Base-by-base conservation (phyloP, 2,113 vertebrate genomes). In the Sorex fumeus region DNA sequence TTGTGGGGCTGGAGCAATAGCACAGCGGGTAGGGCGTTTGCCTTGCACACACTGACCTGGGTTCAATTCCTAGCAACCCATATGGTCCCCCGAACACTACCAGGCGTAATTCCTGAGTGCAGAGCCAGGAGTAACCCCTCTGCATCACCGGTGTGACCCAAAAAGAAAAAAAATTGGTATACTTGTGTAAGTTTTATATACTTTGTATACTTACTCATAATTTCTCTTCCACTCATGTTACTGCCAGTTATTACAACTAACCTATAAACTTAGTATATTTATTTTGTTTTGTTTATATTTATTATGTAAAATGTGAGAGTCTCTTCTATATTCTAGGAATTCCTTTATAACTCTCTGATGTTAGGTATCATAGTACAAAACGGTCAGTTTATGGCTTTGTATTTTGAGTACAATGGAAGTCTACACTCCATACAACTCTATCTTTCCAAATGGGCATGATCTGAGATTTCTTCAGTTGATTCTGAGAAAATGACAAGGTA, bases 311-410 rank as follows among this genome's bases (percentile, higher is more conserved):
- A 84, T n/a, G 27, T 23, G 23, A 23, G 10, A 15, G 5, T 34
- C 3, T 80, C 36, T 18, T 81, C 8, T 81, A 8, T 32, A 6
- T 57, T 10, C 2, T 32, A 72, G 7, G 62, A 28, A 87, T 8
- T 86, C 21, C 7, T 40, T 66, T 86, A 3, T 21, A 43, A 43
- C 4, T 28, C 28, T 79, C 64, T 57, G 27, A 3, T 43, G 23
- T 0, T 77, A 16, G 6, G 34, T 57, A 8, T 25, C 1, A 28
- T 23, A 43, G 62, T 57, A 2, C 19, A 64, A 27, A 30, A 4
- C 7, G 1, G 0, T 50, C 4, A 1, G 1, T 36, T 11, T 69
- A 32, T 12, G 3, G 3, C 1, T 16, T 75, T 80, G 0, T 8
- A 8, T 32, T 19, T 67, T 4, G 2, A 66, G 3, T 30, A n/a